These are phyloP conservation scores for Botia kubotai DNA, from an alignment of 2,797 vertebrate genomes.

Conservation along the genomic window DNA sequence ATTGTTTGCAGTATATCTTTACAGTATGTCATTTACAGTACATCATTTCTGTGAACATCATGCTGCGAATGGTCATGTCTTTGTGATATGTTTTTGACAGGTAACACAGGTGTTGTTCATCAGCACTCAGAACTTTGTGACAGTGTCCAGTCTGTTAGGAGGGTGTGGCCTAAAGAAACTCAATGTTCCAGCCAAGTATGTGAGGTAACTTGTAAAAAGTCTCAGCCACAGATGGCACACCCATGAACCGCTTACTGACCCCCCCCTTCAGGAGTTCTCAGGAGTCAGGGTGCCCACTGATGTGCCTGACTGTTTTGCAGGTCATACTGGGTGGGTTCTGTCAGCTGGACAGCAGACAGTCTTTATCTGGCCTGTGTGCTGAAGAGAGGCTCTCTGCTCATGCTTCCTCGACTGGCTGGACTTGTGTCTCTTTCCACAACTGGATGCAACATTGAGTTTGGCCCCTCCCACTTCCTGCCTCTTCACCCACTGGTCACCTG, in stretches of 20 bases:
- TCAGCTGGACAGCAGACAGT: slow-evolving; percentile 88
- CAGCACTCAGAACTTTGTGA: slow-evolving; percentile 88
- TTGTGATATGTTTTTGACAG: slow-evolving; percentile 69
- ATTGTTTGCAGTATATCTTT: not conserved
- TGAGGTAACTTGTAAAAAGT: slow-evolving; percentile 76
- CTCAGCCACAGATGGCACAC: not conserved
- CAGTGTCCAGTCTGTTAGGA: slow-evolving; percentile 83
- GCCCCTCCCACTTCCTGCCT: slow-evolving; percentile 94
- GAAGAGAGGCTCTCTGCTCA: slow-evolving; percentile 90
- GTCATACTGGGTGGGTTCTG: slow-evolving; percentile 92
- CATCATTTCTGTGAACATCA: not conserved
- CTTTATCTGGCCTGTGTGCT: slow-evolving; percentile 93
- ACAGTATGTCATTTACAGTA: too few relatives aligned
- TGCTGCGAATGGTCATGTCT: slow-evolving; percentile 1
- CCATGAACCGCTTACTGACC: not conserved
- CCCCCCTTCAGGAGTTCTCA: too few relatives aligned
- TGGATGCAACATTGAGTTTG: slow-evolving; percentile 93
- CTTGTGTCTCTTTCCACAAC: slow-evolving; percentile 85
- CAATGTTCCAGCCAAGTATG: slow-evolving; percentile 81
- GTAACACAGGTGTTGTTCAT: slow-evolving; percentile 90
- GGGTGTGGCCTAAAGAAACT: slow-evolving; percentile 88
- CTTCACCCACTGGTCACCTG: slow-evolving; percentile 93
- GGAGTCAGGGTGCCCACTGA: not conserved
- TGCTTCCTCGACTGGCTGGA: slow-evolving; percentile 87
- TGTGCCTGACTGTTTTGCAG: slow-evolving; percentile 68